Percentiles rank a stretch among this genome's conserved stretches.
These are phyloP conservation scores for Drosophila cracens DNA, from an alignment of 2,888 invertebrate species.

Conservation along the genomic window DNA sequence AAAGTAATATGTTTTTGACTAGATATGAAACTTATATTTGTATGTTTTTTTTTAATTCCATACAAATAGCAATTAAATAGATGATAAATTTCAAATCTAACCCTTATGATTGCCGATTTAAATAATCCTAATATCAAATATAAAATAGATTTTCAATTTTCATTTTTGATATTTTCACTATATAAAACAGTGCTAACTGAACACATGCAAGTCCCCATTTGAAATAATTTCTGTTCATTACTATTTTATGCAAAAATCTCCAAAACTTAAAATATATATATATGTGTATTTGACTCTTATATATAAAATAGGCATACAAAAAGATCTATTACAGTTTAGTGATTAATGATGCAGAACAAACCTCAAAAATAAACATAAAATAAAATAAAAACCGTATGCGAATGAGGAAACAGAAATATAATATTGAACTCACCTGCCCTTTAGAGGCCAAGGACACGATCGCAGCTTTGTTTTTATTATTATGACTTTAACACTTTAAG, in stretches of 20 bases:
- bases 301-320: neutral
- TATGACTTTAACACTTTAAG: constrained; percentile 21
- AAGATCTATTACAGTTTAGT: constrained; percentile 25
- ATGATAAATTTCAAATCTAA: neutral
- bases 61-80: neutral
- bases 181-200: neutral
- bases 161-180: neutral
- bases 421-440: constrained; percentile 65
- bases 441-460: constrained; percentile 68
- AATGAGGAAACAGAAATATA: constrained; percentile 14
- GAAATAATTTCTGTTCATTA: neutral
- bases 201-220: neutral
- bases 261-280: neutral
- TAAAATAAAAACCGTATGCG: neutral
- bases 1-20: neutral
- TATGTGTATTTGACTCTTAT: neutral
- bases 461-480: constrained; percentile 25
- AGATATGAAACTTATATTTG: neutral
- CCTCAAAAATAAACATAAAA: neutral
- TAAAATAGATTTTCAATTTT: neutral
- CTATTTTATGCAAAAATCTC: constrained; percentile 5
- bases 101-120: neutral
- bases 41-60: neutral
- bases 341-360: constrained; percentile 41
- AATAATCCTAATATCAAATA: neutral